Evolutionary conservation across 2,888 invertebrate species (phyloP).

Genomic region (Podabrus alpinus): DNA sequence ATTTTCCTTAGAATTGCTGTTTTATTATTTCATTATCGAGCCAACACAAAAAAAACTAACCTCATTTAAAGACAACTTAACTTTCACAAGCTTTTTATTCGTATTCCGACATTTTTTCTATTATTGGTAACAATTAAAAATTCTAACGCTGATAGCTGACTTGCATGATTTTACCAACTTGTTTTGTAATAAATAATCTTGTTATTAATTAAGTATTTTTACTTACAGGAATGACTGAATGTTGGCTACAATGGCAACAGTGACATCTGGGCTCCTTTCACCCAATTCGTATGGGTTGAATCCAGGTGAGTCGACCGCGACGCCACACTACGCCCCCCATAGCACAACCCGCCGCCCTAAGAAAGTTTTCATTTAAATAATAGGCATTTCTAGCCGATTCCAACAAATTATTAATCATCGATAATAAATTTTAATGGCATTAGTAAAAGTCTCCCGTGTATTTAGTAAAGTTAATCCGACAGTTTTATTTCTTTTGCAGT

Average conservation of each 20-base stretch:
- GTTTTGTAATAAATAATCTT: neutral
- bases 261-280: conserved; percentile 55
- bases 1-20: conserved; percentile 10
- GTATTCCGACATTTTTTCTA: neutral
- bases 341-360: neutral
- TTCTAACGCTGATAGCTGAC: neutral
- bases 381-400: neutral
- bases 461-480: neutral
- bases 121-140: neutral
- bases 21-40: conserved; percentile 16
- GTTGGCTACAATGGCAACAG: conserved; percentile 55
- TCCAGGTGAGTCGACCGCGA: conserved; percentile 48
- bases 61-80: conserved; percentile 9
- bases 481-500: neutral
- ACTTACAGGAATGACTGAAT: conserved; percentile 53
- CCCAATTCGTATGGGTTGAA: conserved; percentile 56
- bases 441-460: neutral
- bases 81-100: conserved; percentile 7
- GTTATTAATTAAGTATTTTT: conserved; percentile 2
- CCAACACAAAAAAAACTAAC: conserved; percentile 1
- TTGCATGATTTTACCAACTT: neutral
- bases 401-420: neutral
- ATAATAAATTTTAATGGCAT: neutral
- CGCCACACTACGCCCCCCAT: neutral
- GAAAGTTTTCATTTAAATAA: neutral